Conservation (phyloP, 2,888 invertebrate genomes). For the Drosophila yooni region DNA sequence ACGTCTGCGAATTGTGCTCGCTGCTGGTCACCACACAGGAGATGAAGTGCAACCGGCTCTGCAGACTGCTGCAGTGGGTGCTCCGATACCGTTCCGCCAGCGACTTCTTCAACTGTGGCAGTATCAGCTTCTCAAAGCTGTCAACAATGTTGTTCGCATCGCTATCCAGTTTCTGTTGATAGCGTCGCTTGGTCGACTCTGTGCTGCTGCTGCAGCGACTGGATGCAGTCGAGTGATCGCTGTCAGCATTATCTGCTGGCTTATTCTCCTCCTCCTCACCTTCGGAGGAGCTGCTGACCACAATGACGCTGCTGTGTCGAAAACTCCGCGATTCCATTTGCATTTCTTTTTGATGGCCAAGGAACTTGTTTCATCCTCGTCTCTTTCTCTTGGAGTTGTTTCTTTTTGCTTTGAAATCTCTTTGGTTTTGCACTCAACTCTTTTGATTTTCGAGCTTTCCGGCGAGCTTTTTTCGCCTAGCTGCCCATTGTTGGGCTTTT, state of each 20-base stretch:
- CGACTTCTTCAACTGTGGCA: slow-evolving; percentile 72
- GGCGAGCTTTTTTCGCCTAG: neutral
- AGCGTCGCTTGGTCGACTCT: slow-evolving; percentile 51
- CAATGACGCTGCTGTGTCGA: slow-evolving; percentile 14
- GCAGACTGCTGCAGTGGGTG: slow-evolving; percentile 64
- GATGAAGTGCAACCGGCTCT: slow-evolving; percentile 77
- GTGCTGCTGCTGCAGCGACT: slow-evolving; percentile 58
- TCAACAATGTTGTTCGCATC: slow-evolving; percentile 79
- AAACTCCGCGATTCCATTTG: neutral
- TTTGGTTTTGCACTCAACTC: neutral
- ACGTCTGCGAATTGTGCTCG: slow-evolving; percentile 70
- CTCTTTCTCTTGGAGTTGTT: neutral
- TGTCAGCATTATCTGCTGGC: slow-evolving; percentile 20
- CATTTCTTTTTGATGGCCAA: slow-evolving; percentile 22
- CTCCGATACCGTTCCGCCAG: slow-evolving; percentile 71
- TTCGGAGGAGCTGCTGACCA: slow-evolving; percentile 61
- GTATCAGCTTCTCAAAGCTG: slow-evolving; percentile 81
- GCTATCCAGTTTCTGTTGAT: slow-evolving; percentile 59
- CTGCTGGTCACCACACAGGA: slow-evolving; percentile 78
- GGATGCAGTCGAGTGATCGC: slow-evolving; percentile 46
- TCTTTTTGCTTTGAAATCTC: neutral
- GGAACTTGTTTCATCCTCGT: neutral
- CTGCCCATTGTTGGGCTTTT: neutral
- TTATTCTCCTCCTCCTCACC: slow-evolving; percentile 39
- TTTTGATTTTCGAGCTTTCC: neutral